Percentiles rank a stretch among this genome's conserved stretches.
These are phyloP conservation scores for Drosophila atroscutellata DNA, from an alignment of 2,888 invertebrate genomes.

Conservation along the genomic window DNA sequence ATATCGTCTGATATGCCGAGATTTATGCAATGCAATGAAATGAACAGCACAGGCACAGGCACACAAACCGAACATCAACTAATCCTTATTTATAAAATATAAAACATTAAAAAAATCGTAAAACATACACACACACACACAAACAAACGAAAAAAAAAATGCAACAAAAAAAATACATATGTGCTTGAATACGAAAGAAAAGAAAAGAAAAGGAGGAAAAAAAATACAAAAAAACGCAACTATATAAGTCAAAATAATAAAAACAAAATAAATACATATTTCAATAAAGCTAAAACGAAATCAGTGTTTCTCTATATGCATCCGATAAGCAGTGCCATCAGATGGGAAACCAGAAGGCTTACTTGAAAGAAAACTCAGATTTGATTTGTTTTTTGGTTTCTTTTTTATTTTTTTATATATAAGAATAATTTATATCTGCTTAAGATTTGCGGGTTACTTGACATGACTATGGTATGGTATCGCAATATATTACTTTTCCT, in stretches of 20 bases:
- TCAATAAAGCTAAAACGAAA: constrained; percentile 72
- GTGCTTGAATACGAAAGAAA: constrained; percentile 77
- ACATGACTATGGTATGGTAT: constrained; percentile 80
- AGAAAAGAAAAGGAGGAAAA: constrained; percentile 51
- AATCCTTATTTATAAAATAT: constrained; percentile 74
- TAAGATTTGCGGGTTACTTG: constrained; percentile 78
- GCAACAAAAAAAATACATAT: constrained; percentile 70
- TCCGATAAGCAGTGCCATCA: not conserved
- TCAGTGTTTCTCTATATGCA: constrained; percentile 7
- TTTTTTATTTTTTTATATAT: constrained; percentile 73
- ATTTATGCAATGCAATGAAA: constrained; percentile 71
- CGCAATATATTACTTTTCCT: constrained; percentile 38
- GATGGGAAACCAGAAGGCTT: not conserved
- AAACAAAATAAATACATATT: constrained; percentile 80
- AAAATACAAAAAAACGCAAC: constrained; percentile 73
- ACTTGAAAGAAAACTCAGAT: not conserved
- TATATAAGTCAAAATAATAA: constrained; percentile 80
- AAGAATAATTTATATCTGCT: constrained; percentile 84
- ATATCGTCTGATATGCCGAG: constrained; percentile 52
- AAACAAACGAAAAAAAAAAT: constrained; percentile 56
- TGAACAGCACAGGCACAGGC: constrained; percentile 68
- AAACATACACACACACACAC: constrained; percentile 49
- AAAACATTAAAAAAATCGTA: constrained; percentile 65
- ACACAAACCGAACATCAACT: constrained; percentile 63
- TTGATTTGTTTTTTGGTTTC: constrained; percentile 27